Percentiles rank a stretch among this genome's conserved stretches.
These are phyloP conservation scores for Drosophila teissieri DNA, from an alignment of 1,140 invertebrate genomes.

Conservation along the genomic window DNA sequence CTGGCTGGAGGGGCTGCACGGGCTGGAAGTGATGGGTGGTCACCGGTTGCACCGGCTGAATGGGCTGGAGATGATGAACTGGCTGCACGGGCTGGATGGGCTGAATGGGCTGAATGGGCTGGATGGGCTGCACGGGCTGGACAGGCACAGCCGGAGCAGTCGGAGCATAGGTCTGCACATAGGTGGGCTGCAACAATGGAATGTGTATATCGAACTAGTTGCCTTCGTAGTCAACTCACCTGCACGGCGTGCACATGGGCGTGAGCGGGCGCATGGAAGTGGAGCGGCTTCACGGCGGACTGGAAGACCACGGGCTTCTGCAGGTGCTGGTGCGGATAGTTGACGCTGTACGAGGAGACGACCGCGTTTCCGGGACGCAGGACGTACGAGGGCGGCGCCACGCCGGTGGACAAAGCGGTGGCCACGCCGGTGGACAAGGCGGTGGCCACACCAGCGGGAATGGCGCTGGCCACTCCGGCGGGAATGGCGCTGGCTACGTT, in stretches of 20 bases:
- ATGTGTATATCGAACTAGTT: background rate
- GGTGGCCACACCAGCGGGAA: conserved; percentile 20
- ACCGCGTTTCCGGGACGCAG: conserved; percentile 73
- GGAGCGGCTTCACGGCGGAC: conserved; percentile 53
- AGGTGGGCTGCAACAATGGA: conserved; percentile 41
- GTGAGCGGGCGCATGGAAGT: conserved; percentile 51
- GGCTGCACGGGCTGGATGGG: conserved; percentile 18
- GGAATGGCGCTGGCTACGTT: conserved; percentile 20
- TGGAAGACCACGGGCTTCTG: conserved; percentile 57
- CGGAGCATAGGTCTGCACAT: conserved; percentile 48
- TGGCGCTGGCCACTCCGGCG: conserved; percentile 14
- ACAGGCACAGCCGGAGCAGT: conserved; percentile 41
- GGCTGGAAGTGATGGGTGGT: conserved; percentile 21
- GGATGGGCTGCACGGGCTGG: conserved; percentile 35
- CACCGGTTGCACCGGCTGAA: conserved; percentile 52
- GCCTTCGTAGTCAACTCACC: conserved; percentile 19
- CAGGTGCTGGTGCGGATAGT: conserved; percentile 73
- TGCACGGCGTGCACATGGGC: conserved; percentile 56
- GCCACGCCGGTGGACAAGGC: conserved; percentile 24
- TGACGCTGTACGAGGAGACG: conserved; percentile 79
- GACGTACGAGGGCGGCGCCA: conserved; percentile 50
- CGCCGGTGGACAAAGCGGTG: conserved; percentile 3
- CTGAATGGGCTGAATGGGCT: conserved; percentile 44
- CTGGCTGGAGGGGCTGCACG: conserved; percentile 21
- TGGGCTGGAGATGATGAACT: conserved; percentile 19